phyloP scores from a whole-genome alignment of 1,140 invertebrate genomes.

The Frieseomelitta varia region DNA sequence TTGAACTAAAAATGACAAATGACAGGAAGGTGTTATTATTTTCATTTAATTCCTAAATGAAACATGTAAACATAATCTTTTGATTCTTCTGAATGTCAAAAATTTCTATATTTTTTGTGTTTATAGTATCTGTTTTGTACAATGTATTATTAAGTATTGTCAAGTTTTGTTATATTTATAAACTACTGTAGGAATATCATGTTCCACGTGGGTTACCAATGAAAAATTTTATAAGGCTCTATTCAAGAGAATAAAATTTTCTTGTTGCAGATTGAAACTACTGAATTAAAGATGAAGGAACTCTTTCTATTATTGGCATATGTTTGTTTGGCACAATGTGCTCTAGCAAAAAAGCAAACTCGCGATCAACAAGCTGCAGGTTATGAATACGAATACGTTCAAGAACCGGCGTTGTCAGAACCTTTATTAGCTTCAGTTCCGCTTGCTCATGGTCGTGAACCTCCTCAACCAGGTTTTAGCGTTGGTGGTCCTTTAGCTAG shows the following conservation, averaged over 20 bases:
- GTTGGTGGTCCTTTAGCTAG: constrained; percentile 75
- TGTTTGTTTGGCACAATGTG: constrained; percentile 36
- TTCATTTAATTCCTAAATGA: no score
- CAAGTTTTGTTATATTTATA: no score
- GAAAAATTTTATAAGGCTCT: no score
- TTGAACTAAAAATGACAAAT: no score
- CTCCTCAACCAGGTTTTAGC: constrained; percentile 70
- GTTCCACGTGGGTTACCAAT: no score
- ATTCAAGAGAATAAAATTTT: not conserved
- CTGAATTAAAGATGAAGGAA: constrained; percentile 43
- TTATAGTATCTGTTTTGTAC: no score
- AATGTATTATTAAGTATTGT: no score
- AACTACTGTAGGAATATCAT: no score
- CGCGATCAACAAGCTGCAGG: constrained; percentile 34
- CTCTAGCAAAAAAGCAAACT: constrained; percentile 54
- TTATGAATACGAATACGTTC: constrained; percentile 62
- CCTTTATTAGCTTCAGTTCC: constrained; percentile 9
- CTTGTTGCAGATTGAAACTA: constrained; percentile 19
- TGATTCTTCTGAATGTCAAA: no score
- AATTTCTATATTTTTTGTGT: no score
- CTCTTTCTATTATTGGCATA: constrained; percentile 44
- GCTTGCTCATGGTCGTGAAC: not conserved
- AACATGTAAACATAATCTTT: no score
- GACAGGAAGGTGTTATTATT: no score
- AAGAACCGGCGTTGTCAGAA: not conserved